Conservation (phyloP, 2,113 vertebrate species). For the Coptodon rendalli region DNA sequence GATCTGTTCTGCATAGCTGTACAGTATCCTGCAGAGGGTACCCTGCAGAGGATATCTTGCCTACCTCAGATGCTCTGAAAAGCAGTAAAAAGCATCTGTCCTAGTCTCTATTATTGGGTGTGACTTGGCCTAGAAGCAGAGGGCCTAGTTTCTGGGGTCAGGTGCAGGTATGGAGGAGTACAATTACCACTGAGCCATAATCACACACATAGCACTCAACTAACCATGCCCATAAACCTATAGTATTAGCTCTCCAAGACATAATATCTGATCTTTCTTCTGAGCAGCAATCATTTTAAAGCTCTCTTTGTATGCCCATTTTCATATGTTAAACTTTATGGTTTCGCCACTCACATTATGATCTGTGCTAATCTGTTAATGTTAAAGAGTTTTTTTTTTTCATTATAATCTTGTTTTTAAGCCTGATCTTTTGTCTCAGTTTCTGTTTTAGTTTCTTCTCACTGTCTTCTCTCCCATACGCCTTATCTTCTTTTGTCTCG, state of each 20-base stretch:
- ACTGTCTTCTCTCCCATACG: not conserved
- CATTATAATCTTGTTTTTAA: not conserved
- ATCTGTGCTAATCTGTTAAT: not conserved
- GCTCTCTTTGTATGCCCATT: not conserved
- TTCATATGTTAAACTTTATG: not conserved
- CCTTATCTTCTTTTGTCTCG: not conserved
- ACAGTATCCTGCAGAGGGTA: not conserved
- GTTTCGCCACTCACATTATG: not conserved
- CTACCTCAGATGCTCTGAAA: slow-evolving; percentile 33
- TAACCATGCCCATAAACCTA: slow-evolving; percentile 1
- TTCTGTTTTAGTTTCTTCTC: not conserved
- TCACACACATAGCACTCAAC: slow-evolving; percentile 38
- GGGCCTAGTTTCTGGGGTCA: slow-evolving; percentile 70
- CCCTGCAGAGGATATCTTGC: slow-evolving; percentile 14
- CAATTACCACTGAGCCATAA: slow-evolving; percentile 63
- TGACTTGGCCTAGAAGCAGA: slow-evolving; percentile 67
- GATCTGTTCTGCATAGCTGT: not conserved
- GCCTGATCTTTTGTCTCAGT: not conserved
- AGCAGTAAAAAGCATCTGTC: slow-evolving; percentile 42
- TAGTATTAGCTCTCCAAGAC: not conserved
- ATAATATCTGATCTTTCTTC: not conserved
- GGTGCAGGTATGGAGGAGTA: slow-evolving; percentile 48
- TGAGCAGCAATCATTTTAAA: not conserved
- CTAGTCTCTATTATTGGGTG: slow-evolving; percentile 71
- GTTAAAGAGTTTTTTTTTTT: not conserved